Evolutionary conservation across 2,113 vertebrate species (phyloP).

Genomic region (Panthera leo): DNA sequence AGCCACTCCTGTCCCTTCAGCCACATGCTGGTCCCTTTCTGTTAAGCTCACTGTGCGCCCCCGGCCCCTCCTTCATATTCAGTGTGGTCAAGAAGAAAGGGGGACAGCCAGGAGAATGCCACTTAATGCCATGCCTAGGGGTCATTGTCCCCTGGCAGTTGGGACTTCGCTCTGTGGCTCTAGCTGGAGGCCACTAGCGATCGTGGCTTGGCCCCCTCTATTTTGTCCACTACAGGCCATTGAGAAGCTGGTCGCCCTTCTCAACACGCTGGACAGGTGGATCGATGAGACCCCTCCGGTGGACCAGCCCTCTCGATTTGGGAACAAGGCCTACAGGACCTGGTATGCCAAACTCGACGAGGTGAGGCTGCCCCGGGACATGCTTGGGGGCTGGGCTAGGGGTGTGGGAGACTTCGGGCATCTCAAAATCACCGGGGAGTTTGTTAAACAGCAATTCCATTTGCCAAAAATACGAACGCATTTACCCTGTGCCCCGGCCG

Average conservation of each 20-base stretch:
- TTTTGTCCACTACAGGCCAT: conserved; percentile 85
- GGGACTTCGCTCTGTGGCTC: background rate
- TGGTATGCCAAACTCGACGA: conserved; percentile 95
- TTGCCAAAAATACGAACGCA: background rate
- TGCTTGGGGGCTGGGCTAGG: background rate
- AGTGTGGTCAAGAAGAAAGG: background rate
- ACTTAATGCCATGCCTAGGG: background rate
- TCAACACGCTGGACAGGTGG: conserved; percentile 95
- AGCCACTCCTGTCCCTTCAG: background rate
- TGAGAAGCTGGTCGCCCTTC: conserved; percentile 91
- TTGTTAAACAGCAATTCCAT: background rate
- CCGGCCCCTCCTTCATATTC: background rate
- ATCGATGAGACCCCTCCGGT: conserved; percentile 95
- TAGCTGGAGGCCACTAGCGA: background rate
- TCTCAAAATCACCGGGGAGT: background rate
- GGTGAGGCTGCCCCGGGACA: conserved; percentile 81
- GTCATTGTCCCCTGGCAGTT: background rate
- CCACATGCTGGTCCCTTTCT: background rate
- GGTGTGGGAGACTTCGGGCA: background rate
- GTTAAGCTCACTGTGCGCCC: background rate
- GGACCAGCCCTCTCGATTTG: conserved; percentile 98
- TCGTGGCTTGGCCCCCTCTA: background rate
- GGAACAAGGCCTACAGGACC: conserved; percentile 97
- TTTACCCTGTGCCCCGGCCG: background rate
- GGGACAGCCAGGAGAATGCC: background rate